phyloP scores from a whole-genome alignment of 2,113 vertebrate genomes.

The Ariopsis seemanni region DNA sequence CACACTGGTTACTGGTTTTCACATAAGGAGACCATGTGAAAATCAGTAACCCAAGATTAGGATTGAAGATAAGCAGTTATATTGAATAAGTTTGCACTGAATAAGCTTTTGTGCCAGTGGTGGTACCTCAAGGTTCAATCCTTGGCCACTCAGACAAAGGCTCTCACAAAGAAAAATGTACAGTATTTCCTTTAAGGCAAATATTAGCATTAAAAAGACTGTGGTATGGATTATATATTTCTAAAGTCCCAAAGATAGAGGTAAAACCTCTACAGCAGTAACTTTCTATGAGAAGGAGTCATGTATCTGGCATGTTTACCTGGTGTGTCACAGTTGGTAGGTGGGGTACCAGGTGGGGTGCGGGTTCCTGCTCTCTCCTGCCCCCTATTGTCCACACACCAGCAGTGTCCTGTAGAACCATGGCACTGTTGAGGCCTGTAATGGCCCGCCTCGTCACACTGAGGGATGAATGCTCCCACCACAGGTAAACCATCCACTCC shows the following conservation, averaged over 20 bases:
- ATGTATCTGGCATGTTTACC: constrained; percentile 64
- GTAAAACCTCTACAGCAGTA: neutral
- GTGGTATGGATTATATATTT: neutral
- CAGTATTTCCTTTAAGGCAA: neutral
- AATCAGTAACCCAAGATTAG: neutral
- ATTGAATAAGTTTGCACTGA: neutral
- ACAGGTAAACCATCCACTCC: constrained; percentile 48
- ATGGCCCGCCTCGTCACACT: constrained; percentile 77
- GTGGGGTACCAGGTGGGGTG: constrained; percentile 64
- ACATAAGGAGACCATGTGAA: neutral
- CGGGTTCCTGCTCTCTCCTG: constrained; percentile 76
- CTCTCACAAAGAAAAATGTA: neutral
- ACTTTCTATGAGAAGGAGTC: neutral
- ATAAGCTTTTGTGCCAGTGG: neutral
- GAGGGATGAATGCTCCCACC: constrained; percentile 69
- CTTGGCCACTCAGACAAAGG: neutral
- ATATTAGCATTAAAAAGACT: neutral
- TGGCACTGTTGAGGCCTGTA: constrained; percentile 82
- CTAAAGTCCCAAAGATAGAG: neutral
- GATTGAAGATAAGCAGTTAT: neutral
- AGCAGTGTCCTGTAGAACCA: constrained; percentile 78
- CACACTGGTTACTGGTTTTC: neutral
- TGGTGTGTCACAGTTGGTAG: constrained; percentile 65
- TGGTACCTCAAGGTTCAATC: neutral
- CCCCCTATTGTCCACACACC: constrained; percentile 79